These are phyloP conservation scores for Microtus ochrogaster DNA, from an alignment of 2,113 vertebrate genomes.

Conservation along the genomic window DNA sequence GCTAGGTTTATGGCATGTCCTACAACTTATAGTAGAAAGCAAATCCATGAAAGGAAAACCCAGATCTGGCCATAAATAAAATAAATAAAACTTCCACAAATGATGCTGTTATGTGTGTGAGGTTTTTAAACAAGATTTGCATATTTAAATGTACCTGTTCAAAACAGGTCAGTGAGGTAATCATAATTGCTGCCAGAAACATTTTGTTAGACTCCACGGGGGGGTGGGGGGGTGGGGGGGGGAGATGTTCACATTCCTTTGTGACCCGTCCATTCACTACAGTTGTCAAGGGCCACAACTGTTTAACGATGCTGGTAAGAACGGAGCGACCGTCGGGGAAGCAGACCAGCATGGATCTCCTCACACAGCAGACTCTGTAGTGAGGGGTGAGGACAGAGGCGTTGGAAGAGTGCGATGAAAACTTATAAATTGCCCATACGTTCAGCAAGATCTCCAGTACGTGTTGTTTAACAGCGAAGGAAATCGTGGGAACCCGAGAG, in stretches of 20 bases:
- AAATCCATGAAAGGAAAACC: neutral
- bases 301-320: neutral
- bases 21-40: neutral
- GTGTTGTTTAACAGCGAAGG: neutral
- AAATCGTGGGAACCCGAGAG: neutral
- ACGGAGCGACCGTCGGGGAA: accelerated
- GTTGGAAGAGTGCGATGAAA: accelerated
- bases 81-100: neutral
- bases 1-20: neutral
- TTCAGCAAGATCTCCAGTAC: neutral
- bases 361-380: accelerated
- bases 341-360: neutral
- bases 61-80: neutral
- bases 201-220: neutral
- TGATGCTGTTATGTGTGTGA: neutral
- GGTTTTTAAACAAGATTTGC: neutral
- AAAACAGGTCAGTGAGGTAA: neutral
- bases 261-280: neutral
- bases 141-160: neutral
- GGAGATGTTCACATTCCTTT: neutral
- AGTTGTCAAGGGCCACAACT: neutral
- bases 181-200: neutral
- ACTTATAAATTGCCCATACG: accelerated
- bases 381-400: neutral
- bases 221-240: too few species aligned